Conservation (phyloP, 2,888 invertebrate genomes). For the Syrphus vitripennis region DNA sequence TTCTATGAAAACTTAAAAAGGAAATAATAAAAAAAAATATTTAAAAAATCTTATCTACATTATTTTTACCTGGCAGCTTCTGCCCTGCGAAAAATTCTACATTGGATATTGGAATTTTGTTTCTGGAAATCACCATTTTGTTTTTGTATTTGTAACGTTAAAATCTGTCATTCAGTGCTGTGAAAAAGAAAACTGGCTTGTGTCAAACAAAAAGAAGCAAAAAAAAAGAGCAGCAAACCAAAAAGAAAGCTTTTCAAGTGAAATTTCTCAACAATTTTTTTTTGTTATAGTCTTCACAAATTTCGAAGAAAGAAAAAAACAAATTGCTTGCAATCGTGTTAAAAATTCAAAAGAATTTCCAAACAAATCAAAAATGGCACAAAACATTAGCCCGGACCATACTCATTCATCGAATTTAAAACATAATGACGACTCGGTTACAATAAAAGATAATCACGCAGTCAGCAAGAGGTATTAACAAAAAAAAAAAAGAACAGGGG, state of each 20-base stretch:
- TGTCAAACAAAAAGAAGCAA: conserved; percentile 66
- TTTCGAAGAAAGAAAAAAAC: background rate
- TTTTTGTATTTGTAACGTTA: conserved; percentile 73
- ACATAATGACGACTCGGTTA: conserved; percentile 91
- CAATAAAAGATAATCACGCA: conserved; percentile 91
- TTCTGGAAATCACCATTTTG: conserved; percentile 72
- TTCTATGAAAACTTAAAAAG: no score
- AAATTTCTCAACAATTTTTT: conserved; percentile 56
- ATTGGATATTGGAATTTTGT: background rate
- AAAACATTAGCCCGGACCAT: conserved; percentile 92
- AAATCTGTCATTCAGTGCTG: conserved; percentile 73
- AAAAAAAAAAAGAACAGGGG: conserved; percentile 73
- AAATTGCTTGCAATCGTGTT: conserved; percentile 3
- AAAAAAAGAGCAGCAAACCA: conserved; percentile 51
- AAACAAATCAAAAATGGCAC: conserved; percentile 85
- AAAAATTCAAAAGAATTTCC: background rate
- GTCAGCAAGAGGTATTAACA: conserved; percentile 91
- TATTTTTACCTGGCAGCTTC: conserved; percentile 43
- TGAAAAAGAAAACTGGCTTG: conserved; percentile 68
- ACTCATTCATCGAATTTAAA: conserved; percentile 88
- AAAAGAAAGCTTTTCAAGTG: conserved; percentile 66
- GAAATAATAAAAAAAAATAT: background rate
- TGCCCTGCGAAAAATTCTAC: background rate
- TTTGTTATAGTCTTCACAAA: background rate
- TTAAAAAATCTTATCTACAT: background rate